Evolutionary conservation across 2,113 vertebrate species (phyloP).

Genomic region (Psittacus erithacus): DNA sequence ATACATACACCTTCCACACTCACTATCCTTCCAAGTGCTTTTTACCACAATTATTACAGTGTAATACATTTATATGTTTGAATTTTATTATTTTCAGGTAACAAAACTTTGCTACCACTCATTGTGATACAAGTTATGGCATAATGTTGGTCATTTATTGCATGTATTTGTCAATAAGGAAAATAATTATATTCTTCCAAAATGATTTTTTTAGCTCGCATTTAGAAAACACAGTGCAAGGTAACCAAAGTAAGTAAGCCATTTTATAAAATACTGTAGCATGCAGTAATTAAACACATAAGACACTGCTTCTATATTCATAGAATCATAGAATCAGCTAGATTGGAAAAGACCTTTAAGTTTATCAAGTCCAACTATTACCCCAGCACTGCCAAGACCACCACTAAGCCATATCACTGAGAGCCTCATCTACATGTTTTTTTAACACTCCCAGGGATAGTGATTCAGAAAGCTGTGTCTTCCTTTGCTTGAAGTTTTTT

Average conservation of each 20-base stretch:
- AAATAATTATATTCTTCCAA: neutral
- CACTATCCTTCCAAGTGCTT: neutral
- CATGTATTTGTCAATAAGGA: neutral
- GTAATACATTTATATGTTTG: neutral
- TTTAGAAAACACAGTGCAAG: neutral
- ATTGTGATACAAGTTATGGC: neutral
- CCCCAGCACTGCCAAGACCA: neutral
- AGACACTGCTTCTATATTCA: neutral
- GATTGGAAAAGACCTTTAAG: neutral
- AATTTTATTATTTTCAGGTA: neutral
- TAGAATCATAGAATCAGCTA: neutral
- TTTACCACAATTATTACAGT: neutral
- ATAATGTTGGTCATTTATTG: neutral
- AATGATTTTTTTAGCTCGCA: neutral
- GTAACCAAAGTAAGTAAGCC: neutral
- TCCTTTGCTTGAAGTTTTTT: neutral
- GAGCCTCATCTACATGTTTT: neutral
- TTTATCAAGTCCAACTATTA: neutral
- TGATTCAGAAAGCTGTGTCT: neutral
- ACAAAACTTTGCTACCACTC: neutral
- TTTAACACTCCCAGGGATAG: neutral
- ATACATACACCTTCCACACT: fast-evolving
- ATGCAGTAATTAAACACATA: neutral
- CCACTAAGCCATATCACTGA: neutral
- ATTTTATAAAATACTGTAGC: neutral